Base-by-base conservation (phyloP, 2,888 invertebrate genomes). In the Eristalinus sepulchralis region DNA sequence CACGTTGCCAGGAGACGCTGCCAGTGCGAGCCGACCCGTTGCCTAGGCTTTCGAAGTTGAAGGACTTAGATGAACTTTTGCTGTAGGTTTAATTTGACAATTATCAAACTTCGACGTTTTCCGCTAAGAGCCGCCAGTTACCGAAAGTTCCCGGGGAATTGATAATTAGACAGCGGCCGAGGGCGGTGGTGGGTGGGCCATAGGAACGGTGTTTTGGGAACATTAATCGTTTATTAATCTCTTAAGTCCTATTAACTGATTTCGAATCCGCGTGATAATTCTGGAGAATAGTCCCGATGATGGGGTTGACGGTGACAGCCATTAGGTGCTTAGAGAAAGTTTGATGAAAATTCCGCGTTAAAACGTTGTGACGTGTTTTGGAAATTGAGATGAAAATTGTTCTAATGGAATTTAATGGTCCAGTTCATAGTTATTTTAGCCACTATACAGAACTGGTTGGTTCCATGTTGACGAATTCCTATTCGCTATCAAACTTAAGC, bases 181-280 rank as follows among this genome's bases (percentile, higher is more conserved):
- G 9, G 9, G 27, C 13, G 8, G 34, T 10, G 2, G 6, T 3
- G 13, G 24, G n/a, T 34, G 39, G n/a, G 66, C 60, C 34, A 60
- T 20, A 53, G 57, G 53, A n/a, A 31, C 20, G 2, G 36, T 67
- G 57, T 67, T 66, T 66, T 66, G 36, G 59, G 20, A 73, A 82
- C 70, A 82, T 78, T 82, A 82, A 77, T 85, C 73, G 81, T 24
- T 85, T 77, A 73, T 81, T 81, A 85, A 81, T 81, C 84, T 73
- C 85, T 66, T 85, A 82, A 73, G 82, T 68, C 77, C 72, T 68
- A 82, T 85, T 85, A 82, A 82, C 67, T 82, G 72, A 73, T 66
- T 85, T 72, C 36, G 67, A 77, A 81, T 77, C 57, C 57, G 53
- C 22, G 59, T 59, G 59, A 68, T 72, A 77, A 85, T 77, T 68